A percentile compares a stretch with the other conserved stretches of the same genome.
Conservation (phyloP, 2,888 invertebrate genomes). For the Mythimna pallens region DNA sequence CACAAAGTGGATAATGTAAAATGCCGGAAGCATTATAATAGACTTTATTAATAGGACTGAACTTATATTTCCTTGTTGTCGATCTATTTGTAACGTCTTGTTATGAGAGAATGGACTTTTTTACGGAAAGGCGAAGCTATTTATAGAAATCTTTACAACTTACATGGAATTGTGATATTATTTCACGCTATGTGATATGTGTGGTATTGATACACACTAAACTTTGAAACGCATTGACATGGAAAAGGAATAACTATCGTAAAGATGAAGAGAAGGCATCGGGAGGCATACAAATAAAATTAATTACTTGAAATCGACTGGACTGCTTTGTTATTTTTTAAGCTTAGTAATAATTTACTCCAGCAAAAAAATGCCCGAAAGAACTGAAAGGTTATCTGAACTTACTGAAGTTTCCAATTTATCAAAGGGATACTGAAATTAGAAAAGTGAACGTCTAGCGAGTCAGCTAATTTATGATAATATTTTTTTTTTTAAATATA, state of each 20-base stretch:
- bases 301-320: no score
- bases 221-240: neutral
- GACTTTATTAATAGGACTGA: conserved; percentile 42
- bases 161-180: neutral
- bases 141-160: conserved; percentile 12
- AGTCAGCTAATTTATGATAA: no score
- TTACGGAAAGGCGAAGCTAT: neutral
- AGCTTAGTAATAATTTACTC: no score
- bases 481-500: no score
- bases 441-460: no score
- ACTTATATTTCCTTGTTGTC: conserved; percentile 27
- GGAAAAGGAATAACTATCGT: neutral
- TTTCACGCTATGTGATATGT: neutral
- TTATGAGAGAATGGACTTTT: conserved; percentile 13
- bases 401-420: no score
- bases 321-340: no score
- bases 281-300: no score
- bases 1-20: conserved; percentile 7
- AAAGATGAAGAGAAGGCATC: no score
- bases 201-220: neutral
- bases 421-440: no score
- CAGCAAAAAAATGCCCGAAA: no score
- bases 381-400: no score
- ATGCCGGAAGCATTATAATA: conserved; percentile 35
- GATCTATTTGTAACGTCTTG: conserved; percentile 25